Evolutionary conservation across 2,888 invertebrate genomes (phyloP).

Genomic region (Drosophila mimica): DNA sequence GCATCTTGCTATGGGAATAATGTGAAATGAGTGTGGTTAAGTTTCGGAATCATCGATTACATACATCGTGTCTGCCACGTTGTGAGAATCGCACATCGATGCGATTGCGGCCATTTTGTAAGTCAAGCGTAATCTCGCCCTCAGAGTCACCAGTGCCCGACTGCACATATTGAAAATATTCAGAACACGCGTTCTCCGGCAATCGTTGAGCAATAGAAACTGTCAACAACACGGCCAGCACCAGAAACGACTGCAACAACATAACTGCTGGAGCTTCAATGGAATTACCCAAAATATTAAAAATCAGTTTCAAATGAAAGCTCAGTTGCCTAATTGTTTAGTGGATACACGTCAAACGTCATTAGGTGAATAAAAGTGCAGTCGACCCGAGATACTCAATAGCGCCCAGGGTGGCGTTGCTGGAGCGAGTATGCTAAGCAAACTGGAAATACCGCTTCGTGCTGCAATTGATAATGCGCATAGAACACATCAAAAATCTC

Average conservation of each 20-base stretch:
- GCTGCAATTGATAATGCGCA: conserved; percentile 17
- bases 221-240: conserved; percentile 14
- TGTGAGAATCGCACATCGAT: conserved; percentile 64
- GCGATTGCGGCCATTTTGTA: conserved; percentile 57
- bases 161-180: conserved; percentile 56
- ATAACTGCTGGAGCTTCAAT: conserved; percentile 7
- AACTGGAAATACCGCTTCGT: conserved; percentile 71
- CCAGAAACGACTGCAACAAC: not conserved
- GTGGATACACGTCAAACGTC: conserved; percentile 41
- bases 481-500: conserved; percentile 10
- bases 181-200: conserved; percentile 54
- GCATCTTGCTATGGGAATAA: conserved; percentile 30
- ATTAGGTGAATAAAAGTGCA: conserved; percentile 37
- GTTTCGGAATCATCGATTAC: conserved; percentile 22
- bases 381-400: conserved; percentile 2
- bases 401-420: conserved; percentile 1
- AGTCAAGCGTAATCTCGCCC: conserved; percentile 63
- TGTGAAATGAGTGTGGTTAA: not conserved
- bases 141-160: conserved; percentile 17
- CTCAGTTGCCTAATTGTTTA: conserved; percentile 15
- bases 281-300: not conserved
- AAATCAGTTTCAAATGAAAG: conserved; percentile 4
- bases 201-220: conserved; percentile 40
- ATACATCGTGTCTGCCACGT: conserved; percentile 43
- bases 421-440: conserved; percentile 38